A percentile compares a stretch with the other conserved stretches of the same genome.
Conservation (phyloP, 2,797 vertebrate species). For the Helarctos malayanus region DNA sequence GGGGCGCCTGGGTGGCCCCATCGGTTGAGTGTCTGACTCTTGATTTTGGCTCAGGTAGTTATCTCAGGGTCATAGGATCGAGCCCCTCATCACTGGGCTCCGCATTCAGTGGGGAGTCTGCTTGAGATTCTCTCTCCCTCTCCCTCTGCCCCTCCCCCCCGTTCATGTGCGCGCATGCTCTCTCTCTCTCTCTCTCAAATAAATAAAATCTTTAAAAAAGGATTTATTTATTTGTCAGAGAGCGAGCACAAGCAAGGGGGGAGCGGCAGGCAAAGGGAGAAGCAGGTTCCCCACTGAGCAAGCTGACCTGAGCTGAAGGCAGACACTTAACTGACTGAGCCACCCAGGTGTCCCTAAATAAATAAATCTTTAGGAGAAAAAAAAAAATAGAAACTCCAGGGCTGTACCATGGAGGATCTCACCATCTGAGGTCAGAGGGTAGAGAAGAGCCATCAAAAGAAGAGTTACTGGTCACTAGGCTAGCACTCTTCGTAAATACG, state of each 20-base stretch:
- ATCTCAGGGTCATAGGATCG: neutral
- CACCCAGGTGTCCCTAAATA: neutral
- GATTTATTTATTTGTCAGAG: no score
- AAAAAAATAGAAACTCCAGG: neutral
- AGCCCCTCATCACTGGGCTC: neutral
- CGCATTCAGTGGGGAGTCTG: neutral
- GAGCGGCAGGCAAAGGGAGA: no score
- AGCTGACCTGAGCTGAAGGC: no score
- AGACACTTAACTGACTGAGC: no score
- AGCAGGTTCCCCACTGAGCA: no score
- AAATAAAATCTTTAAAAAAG: neutral
- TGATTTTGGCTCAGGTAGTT: neutral
- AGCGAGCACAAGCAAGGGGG: no score
- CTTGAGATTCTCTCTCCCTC: neutral
- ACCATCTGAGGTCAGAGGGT: neutral
- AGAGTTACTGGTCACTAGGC: neutral
- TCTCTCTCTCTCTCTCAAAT: neutral
- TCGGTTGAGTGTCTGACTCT: neutral
- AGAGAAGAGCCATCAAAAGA: neutral
- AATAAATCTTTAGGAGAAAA: neutral
- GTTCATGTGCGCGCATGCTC: accelerated
- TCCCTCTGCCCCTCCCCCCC: neutral
- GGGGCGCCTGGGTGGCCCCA: neutral
- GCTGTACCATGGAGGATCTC: neutral
- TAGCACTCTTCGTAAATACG: neutral